Percentiles rank a stretch among this genome's conserved stretches.
These are phyloP conservation scores for Shinisaurus crocodilurus DNA, from an alignment of 2,113 vertebrate genomes.

Conservation along the genomic window DNA sequence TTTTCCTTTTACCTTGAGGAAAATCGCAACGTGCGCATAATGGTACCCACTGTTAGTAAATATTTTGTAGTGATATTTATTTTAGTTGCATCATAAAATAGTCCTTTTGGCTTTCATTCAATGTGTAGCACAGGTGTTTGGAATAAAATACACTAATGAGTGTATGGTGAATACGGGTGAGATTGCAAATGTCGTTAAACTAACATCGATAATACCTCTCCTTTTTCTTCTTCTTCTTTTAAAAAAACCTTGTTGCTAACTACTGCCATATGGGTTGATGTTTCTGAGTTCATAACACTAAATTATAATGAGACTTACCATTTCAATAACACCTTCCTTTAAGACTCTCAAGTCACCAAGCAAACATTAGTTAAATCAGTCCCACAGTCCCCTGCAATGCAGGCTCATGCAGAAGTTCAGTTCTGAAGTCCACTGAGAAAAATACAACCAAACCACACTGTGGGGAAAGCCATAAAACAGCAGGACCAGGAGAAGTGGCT, in stretches of 20 bases:
- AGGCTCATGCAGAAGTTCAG: conserved; percentile 11
- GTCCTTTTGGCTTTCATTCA: conserved; percentile 48
- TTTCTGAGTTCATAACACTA: conserved; percentile 44
- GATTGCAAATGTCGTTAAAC: conserved; percentile 43
- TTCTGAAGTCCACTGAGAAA: conserved; percentile 20
- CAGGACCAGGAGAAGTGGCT: not conserved
- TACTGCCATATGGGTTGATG: conserved; percentile 26
- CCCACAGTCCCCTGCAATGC: conserved; percentile 29
- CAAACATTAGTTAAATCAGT: conserved; percentile 36
- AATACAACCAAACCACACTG: conserved; percentile 13
- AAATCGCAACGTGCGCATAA: conserved; percentile 24
- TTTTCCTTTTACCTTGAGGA: conserved; percentile 51
- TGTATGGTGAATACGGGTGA: conserved; percentile 46
- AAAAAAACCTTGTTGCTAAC: conserved; percentile 12
- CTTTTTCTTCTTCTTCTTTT: not conserved
- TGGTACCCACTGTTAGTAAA: not conserved
- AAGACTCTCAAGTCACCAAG: conserved; percentile 6
- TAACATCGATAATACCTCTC: conserved; percentile 16
- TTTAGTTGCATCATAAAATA: conserved; percentile 58
- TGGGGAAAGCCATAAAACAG: conserved; percentile 1
- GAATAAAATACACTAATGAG: conserved; percentile 36
- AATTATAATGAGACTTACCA: conserved; percentile 33
- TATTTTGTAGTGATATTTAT: conserved; percentile 46
- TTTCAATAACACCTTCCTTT: conserved; percentile 24
- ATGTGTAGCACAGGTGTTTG: conserved; percentile 49